Percentiles rank a stretch among this genome's conserved stretches.
These are phyloP conservation scores for Knipowitschia caucasica DNA, from an alignment of 2,797 vertebrate genomes.

Conservation along the genomic window DNA sequence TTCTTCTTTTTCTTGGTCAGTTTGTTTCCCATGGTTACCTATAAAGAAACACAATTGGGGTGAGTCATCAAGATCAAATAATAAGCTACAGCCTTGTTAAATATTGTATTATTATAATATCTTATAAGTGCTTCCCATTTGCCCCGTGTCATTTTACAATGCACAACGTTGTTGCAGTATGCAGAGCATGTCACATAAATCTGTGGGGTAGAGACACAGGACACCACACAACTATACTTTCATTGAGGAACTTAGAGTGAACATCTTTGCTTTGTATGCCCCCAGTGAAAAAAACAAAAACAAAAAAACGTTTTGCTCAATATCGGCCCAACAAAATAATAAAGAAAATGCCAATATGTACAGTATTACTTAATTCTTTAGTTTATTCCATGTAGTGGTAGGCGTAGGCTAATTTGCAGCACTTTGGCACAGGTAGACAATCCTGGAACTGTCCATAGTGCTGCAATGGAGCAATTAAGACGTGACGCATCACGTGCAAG, in stretches of 20 bases:
- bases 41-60: conserved; percentile 23
- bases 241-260: conserved; percentile 43
- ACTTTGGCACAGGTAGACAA: conserved; percentile 27
- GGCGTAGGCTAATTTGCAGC: neutral
- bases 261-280: conserved; percentile 35
- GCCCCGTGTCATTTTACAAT: too few species aligned
- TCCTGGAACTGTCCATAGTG: conserved; percentile 73
- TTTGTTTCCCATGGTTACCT: conserved; percentile 91
- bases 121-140: too few species aligned
- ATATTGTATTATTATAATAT: too few species aligned
- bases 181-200: neutral
- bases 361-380: too few species aligned
- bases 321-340: too few species aligned
- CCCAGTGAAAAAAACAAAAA: neutral
- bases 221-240: conserved; percentile 56
- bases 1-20: conserved; percentile 98
- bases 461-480: conserved; percentile 63
- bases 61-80: neutral
- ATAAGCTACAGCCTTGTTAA: neutral
- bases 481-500: conserved; percentile 42
- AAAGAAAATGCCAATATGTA: too few species aligned
- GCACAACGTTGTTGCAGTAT: too few species aligned
- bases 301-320: neutral
- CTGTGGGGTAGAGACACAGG: conserved; percentile 41
- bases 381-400: too few species aligned